Base-by-base conservation (phyloP, 2,113 vertebrate genomes). In the Archocentrus centrarchus region DNA sequence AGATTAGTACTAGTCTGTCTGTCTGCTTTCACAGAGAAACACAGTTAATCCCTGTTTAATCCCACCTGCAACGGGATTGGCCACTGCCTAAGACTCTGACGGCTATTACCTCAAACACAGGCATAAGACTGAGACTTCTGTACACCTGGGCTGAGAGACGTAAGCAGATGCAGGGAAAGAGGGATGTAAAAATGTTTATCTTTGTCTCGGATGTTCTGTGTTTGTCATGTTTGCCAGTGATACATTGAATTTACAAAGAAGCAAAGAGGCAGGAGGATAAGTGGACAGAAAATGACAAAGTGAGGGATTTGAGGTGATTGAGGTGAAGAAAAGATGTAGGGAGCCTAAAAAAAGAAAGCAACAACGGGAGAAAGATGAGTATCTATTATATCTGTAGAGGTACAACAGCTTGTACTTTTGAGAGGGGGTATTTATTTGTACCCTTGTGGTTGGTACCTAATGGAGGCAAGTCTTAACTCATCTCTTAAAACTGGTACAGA, bases 1-100 rank as follows among this genome's bases (percentile, higher is more conserved):
- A 92, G 92, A 92, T 92, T 93, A 93, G 91, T 89, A 77, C 81
- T 88, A 85, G 85, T 91, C 89, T 86, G 87, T 90, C 91, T 93
- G 92, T 91, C 86, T 92, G 86, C 90, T 92, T 92, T 91, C 92
- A 92, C 77, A n/a, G 85, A 89, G 85, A 88, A 93, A 91, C 92
- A 89, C 5, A 78, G 47, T 82, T 92, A 92, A 93, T 87, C 89
- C 89, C 30, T n/a, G 77, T 75, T 87, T 91, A 92, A 93, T 92
- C 88, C 86, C 87, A 88, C 91, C 89, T 91, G 88, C 89, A 63
- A 90, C 66, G 30, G 90, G 90, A 93, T 92, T 88, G 89, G 91
- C 91, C 76, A 37, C 82, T 20, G 11, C 81, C 86, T 90, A 84
- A 90, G 84, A 90, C 84, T 85, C 76, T 79, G 84, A 85, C 11